Conservation (phyloP, 2,888 invertebrate genomes). For the Tenthredo notha region DNA sequence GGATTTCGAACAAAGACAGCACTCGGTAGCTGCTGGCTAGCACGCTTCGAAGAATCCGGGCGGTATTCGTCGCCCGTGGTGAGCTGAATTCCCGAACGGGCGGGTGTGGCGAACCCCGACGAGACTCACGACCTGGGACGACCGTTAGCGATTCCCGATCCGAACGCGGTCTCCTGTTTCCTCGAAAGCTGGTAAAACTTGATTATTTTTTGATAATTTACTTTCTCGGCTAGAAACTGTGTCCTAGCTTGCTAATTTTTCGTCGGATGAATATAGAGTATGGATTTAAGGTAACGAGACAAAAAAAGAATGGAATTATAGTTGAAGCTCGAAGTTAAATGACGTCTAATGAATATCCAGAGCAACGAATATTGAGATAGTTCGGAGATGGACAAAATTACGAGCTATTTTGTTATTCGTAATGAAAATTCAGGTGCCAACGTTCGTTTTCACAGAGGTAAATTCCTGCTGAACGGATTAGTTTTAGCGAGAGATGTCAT, state of each 20-base stretch:
- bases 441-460: neutral
- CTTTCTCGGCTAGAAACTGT: neutral
- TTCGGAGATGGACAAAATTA: neutral
- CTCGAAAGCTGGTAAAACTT: conserved; percentile 30
- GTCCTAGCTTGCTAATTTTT: neutral
- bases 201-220: conserved; percentile 36
- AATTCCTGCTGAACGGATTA: neutral
- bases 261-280: neutral
- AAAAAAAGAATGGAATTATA: neutral
- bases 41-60: conserved; percentile 49
- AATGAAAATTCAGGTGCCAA: neutral
- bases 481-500: neutral
- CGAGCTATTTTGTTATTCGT: neutral
- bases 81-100: conserved; percentile 78
- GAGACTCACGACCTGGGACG: conserved; percentile 51
- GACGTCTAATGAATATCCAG: neutral
- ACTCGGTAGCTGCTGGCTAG: conserved; percentile 27
- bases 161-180: neutral
- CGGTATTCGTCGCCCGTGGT: conserved; percentile 61
- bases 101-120: conserved; percentile 75
- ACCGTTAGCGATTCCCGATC: conserved; percentile 33
- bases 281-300: neutral
- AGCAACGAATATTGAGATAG: neutral
- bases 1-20: conserved; percentile 34
- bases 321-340: neutral